phyloP scores from a whole-genome alignment of 2,113 vertebrate species.

The Mellivora capensis region DNA sequence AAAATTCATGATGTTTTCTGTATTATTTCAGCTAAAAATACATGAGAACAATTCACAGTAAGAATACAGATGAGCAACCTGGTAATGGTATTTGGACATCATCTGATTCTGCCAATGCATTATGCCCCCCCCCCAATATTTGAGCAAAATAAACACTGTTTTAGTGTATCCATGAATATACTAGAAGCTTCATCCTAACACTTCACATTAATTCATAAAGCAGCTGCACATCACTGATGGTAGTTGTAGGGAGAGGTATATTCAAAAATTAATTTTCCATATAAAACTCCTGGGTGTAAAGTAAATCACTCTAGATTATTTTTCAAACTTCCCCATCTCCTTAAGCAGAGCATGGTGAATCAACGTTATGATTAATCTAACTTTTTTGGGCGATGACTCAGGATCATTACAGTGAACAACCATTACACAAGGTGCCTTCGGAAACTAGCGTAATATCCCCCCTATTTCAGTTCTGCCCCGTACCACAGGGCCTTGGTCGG shows the following conservation, averaged over 20 bases:
- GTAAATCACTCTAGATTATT: neutral
- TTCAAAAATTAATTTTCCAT: neutral
- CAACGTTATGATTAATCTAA: conserved; percentile 34
- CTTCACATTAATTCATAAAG: neutral
- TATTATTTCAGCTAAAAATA: neutral
- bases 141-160: neutral
- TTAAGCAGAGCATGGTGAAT: conserved; percentile 40
- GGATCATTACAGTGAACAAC: conserved; percentile 12
- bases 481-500: neutral
- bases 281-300: neutral
- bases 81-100: neutral
- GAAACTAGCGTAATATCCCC: neutral
- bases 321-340: conserved; percentile 29
- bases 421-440: neutral
- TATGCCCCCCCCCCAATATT: neutral
- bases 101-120: neutral
- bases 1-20: neutral
- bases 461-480: neutral
- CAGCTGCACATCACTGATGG: neutral
- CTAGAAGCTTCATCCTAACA: neutral
- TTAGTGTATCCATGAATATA: neutral
- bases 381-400: conserved; percentile 44
- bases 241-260: neutral
- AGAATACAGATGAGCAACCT: neutral
- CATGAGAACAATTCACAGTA: neutral